phyloP scores from a whole-genome alignment of 2,797 vertebrate genomes.

The Eutrigla gurnardus region DNA sequence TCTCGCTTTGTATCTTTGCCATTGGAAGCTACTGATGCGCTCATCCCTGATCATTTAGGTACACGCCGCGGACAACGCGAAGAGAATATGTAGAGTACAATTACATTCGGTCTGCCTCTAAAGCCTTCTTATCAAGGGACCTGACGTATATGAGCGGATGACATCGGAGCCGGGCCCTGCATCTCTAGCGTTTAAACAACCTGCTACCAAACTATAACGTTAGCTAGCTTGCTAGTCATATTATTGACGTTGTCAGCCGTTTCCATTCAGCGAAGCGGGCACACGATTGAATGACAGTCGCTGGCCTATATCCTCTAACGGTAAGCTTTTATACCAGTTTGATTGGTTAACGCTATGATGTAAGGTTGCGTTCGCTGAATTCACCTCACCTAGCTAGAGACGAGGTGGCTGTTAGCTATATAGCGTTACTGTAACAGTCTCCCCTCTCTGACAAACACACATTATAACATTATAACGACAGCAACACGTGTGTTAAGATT shows the following conservation, averaged over 20 bases:
- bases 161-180: constrained; percentile 68
- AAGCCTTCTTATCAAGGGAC: constrained; percentile 15
- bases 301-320: constrained; percentile 30
- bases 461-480: neutral
- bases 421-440: neutral
- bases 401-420: constrained; percentile 34
- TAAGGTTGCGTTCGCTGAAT: constrained; percentile 1
- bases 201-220: constrained; percentile 54
- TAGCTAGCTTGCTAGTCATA: constrained; percentile 40
- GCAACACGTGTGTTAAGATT: neutral
- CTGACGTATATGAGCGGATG: constrained; percentile 30
- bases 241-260: constrained; percentile 52
- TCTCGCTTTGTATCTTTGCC: constrained; percentile 57
- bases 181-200: constrained; percentile 55
- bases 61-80: constrained; percentile 5
- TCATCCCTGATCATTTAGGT: constrained; percentile 34
- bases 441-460: neutral
- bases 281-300: constrained; percentile 61
- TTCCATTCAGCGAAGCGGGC: constrained; percentile 17
- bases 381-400: constrained; percentile 38
- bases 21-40: constrained; percentile 38
- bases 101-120: neutral
- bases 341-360: neutral
- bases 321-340: constrained; percentile 53
- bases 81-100: constrained; percentile 66